Evolutionary conservation across 2,888 invertebrate species (phyloP).

Genomic region (Hofmannophila pseudospretella): DNA sequence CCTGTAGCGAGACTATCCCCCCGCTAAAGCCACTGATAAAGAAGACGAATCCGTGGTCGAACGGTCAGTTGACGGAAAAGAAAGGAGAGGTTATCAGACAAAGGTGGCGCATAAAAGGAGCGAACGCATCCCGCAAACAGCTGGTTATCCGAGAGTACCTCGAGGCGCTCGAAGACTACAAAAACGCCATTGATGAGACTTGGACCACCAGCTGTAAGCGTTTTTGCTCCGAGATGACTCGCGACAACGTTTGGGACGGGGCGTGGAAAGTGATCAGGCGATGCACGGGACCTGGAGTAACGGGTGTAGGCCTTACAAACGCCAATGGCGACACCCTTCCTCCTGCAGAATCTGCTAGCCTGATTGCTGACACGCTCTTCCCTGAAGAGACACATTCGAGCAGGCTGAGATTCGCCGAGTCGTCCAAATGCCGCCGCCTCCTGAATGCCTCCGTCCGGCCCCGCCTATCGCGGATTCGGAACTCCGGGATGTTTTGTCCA

Average conservation of each 20-base stretch:
- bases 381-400: conserved; percentile 9
- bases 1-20: neutral
- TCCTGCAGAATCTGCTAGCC: conserved; percentile 6
- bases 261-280: conserved; percentile 10
- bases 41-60: conserved; percentile 8
- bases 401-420: neutral
- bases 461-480: conserved; percentile 1
- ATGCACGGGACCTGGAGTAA: neutral
- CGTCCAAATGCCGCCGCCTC: neutral
- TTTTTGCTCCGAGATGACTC: conserved; percentile 8
- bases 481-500: neutral
- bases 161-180: conserved; percentile 2
- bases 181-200: neutral
- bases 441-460: neutral
- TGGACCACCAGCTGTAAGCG: conserved; percentile 11
- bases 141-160: conserved; percentile 3
- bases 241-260: conserved; percentile 12
- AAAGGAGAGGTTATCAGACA: conserved; percentile 5
- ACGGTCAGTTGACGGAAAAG: neutral
- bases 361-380: conserved; percentile 13
- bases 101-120: conserved; percentile 4
- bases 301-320: conserved; percentile 1
- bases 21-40: neutral
- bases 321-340: neutral
- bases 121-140: neutral